These are phyloP conservation scores for Microplitis demolitor DNA, from an alignment of 1,140 invertebrate species.

Conservation along the genomic window DNA sequence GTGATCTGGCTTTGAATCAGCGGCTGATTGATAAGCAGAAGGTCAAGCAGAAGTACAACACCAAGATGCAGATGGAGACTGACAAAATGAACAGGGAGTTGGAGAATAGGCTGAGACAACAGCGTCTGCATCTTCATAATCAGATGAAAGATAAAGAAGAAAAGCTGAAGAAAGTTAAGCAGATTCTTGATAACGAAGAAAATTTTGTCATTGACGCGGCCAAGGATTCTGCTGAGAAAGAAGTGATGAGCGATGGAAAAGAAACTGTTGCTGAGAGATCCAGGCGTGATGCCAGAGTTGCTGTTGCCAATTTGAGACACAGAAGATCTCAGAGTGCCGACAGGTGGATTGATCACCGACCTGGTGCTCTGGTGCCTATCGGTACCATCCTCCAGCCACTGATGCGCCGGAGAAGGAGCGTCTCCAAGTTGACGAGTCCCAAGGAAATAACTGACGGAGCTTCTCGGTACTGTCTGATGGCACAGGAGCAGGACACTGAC, in stretches of 20 bases:
- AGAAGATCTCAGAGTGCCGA: conserved; percentile 80
- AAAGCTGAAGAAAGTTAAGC: conserved; percentile 61
- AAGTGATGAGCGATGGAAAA: conserved; percentile 24
- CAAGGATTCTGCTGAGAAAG: conserved; percentile 34
- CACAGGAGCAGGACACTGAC: conserved; percentile 87
- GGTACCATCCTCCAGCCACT: conserved; percentile 89
- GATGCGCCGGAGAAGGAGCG: conserved; percentile 81
- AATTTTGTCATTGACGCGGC: conserved; percentile 30
- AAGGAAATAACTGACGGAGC: conserved; percentile 65
- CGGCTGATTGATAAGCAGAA: conserved; percentile 76
- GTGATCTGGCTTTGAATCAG: conserved; percentile 72
- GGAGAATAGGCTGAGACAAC: conserved; percentile 68
- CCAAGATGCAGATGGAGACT: conserved; percentile 72
- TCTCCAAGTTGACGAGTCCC: conserved; percentile 75
- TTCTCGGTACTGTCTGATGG: conserved; percentile 88
- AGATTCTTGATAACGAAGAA: conserved; percentile 57
- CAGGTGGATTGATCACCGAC: conserved; percentile 90
- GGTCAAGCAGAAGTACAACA: conserved; percentile 73
- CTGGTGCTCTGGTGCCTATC: conserved; percentile 71
- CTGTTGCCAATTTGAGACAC: conserved; percentile 75
- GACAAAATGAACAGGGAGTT: conserved; percentile 72
- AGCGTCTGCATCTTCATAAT: conserved; percentile 69
- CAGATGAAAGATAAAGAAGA: conserved; percentile 62
- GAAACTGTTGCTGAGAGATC: not conserved
- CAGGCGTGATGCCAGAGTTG: conserved; percentile 45